Evolutionary conservation across 2,888 invertebrate genomes (phyloP).

Genomic region (Lithosia quadra): DNA sequence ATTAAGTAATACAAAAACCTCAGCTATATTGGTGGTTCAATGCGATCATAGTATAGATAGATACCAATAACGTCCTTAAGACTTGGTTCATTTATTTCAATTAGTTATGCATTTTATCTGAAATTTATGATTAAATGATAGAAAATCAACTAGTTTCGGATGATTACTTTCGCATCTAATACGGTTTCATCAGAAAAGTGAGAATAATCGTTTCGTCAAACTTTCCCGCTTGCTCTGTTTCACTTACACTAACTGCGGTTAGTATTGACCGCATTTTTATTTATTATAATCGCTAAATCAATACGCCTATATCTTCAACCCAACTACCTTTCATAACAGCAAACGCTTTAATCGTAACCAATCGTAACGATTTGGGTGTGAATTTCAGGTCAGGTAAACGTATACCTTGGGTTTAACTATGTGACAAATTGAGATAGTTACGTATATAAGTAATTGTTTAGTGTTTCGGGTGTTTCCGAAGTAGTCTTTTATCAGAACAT

Average conservation of each 20-base stretch:
- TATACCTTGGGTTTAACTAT: neutral
- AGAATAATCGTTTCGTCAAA: slow-evolving; percentile 56
- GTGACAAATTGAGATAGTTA: no score
- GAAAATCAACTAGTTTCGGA: slow-evolving; percentile 41
- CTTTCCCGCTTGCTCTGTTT: slow-evolving; percentile 54
- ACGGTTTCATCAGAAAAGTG: slow-evolving; percentile 61
- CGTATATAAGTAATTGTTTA: no score
- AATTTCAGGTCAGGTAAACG: neutral
- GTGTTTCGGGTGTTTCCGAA: no score
- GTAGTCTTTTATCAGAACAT: no score
- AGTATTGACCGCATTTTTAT: slow-evolving; percentile 42
- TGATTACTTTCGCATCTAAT: slow-evolving; percentile 41
- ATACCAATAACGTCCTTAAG: neutral
- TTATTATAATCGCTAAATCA: slow-evolving; percentile 21
- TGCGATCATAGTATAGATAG: neutral
- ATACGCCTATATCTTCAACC: slow-evolving; percentile 1
- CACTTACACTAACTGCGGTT: slow-evolving; percentile 42
- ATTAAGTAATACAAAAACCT: no score
- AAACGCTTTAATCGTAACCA: neutral
- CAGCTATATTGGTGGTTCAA: no score
- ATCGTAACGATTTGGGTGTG: neutral
- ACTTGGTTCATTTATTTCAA: slow-evolving; percentile 3
- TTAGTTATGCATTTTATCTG: slow-evolving; percentile 11
- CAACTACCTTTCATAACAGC: neutral
- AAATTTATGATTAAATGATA: slow-evolving; percentile 27